Evolutionary conservation across 1,140 invertebrate genomes (phyloP), one percentile per base, ranked within the genome.

Genomic region (Euborellia annulipes): DNA sequence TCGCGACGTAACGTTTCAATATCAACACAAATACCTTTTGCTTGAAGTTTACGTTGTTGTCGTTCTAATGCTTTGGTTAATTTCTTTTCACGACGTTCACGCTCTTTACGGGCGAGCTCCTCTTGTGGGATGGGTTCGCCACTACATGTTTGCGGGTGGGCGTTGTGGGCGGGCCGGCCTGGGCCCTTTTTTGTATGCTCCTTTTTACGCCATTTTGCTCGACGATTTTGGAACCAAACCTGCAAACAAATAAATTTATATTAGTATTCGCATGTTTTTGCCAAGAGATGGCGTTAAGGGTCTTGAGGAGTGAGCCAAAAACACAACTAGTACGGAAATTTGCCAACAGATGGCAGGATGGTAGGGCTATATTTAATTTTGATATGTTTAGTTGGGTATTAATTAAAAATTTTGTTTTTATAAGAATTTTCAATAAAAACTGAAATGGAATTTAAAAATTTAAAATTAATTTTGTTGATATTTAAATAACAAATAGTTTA

Each of bases 181-280:
- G 94, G 94, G 17, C 93, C 92, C 58, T 98, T 98, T 67, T 96
- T 94, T 43, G 93, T 97, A 68, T 98, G 92, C 63, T 98, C 95
- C 65, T 94, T 94, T 72, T 98, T 98, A 45, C 94, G 74, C 90
- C 94, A 98, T 68, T 98, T 98, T 9, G 95, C 95, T 43, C 95
- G 72, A 41, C 95, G 76, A 67, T 99, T 99, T 73, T 99, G 95
- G 68, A 98, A 98, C 93, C 94, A 97, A 46, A 98, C 95, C 94
- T 98, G 70, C 18, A 74, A 67, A 20, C 16, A 7, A 14, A 2
- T 9, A 30, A 36, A 23, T 11, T 21, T 19, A 36, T 4, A 45
- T n/a, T n/a, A n/a, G n/a, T n/a, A n/a, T n/a, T n/a, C n/a, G n/a
- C n/a, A n/a, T n/a, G n/a, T n/a, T n/a, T n/a, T n/a, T n/a, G n/a